Percentiles rank a stretch among this genome's conserved stretches.
These are phyloP conservation scores for Bactericera cockerelli DNA, from an alignment of 1,140 invertebrate genomes.

Conservation along the genomic window DNA sequence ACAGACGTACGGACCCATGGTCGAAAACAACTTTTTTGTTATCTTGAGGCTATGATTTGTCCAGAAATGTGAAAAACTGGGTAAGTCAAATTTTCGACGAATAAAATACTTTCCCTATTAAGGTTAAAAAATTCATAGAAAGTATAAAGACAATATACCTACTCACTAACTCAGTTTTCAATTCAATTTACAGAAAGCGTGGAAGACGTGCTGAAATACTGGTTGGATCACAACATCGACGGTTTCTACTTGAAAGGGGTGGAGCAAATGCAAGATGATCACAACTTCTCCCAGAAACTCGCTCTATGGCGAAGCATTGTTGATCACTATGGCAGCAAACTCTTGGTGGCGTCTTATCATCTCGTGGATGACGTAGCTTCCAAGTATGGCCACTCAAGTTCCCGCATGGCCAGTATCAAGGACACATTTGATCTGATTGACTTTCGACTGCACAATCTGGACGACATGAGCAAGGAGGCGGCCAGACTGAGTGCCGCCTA, in stretches of 20 bases:
- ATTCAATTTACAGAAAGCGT: conserved; percentile 26
- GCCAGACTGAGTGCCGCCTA: conserved; percentile 37
- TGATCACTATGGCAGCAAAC: not conserved
- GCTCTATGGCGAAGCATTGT: not conserved
- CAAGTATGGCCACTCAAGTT: conserved; percentile 1
- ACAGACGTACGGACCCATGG: too few species aligned
- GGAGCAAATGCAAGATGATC: conserved; percentile 29
- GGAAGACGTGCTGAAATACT: conserved; percentile 37
- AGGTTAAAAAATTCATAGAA: too few species aligned
- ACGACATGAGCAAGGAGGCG: conserved; percentile 35
- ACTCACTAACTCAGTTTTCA: too few species aligned
- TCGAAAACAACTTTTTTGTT: too few species aligned
- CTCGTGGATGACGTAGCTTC: not conserved
- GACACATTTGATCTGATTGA: conserved; percentile 52
- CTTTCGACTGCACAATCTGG: conserved; percentile 40
- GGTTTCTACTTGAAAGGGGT: conserved; percentile 66
- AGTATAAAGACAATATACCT: too few species aligned
- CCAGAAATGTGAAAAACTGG: too few species aligned
- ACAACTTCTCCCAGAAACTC: not conserved
- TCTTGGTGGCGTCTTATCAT: not conserved
- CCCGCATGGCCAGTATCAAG: conserved; percentile 32
- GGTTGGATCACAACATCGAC: conserved; percentile 48
- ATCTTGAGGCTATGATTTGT: too few species aligned
- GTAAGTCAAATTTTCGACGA: too few species aligned
- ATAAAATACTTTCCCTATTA: too few species aligned